Base-by-base conservation (phyloP, 2,113 vertebrate species). In the Sceloporus undulatus region DNA sequence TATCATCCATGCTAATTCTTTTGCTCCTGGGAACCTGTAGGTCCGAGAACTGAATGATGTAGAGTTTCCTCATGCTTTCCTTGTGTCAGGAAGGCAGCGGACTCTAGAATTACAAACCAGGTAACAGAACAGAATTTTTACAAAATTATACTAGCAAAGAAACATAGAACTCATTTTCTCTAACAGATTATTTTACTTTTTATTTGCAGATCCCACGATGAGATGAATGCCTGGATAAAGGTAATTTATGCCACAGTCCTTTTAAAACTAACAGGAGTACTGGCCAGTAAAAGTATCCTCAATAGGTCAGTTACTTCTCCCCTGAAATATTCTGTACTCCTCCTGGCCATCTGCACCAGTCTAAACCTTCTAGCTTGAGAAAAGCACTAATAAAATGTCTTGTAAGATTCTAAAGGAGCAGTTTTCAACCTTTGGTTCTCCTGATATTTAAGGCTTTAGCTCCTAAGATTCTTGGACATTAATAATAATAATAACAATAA, bases 141-240 rank as follows among this genome's bases (percentile, higher is more conserved):
- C 14, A 62, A 62, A 62, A 70, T 79, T 76, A 52, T 42, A 18
- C 38, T 77, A 54, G 34, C 0, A 0, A 38, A 23, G 83, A 52
- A 48, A 21, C 42, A n/a, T 9, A 11, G 40, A 29, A 9, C 0
- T 3, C 3, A 5, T 34, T 1, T 25, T 85, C 27, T 62, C 79
- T 62, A 80, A 87, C 59, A 76, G 16, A 66, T 40, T 9, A 3
- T n/a, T 92, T 87, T 59, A 3, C 52, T 80, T 82, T 94, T 82
- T 0, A 48, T 48, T 1, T 80, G 8, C 93, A 97, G 97, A 92
- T 97, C 96, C 73, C 92, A 2, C 62, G 95, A 96, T 85, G 97
- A 97, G 80, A 96, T 97, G 96, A 70, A 92, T 0, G 79, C 91
- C 84, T 97, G 97, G 97, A 93, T 97, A 34, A 91, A 97, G 97